Evolutionary conservation across 2,113 vertebrate genomes (phyloP), one percentile per base, ranked within the genome.

Genomic region (Lynx canadensis): DNA sequence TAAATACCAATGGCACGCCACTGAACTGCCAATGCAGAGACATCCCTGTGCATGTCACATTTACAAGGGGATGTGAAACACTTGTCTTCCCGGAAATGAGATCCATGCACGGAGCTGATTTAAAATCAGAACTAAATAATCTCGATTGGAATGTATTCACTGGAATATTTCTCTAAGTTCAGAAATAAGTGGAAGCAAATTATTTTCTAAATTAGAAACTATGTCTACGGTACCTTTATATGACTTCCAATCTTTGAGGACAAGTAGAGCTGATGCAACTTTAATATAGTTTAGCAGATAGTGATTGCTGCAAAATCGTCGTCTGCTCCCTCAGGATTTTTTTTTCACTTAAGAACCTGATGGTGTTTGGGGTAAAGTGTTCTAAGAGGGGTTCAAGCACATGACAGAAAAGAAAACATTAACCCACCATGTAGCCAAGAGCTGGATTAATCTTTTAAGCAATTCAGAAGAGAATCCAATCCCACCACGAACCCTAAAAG

Each of bases 161-260:
- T 97, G 96, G 97, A 95, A 92, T 94, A 27, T 92, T 98, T 98
- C 97, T 96, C 96, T 65, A 95, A 92, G 60, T 87, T 97, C 96
- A 81, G 93, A 94, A 98, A 97, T 93, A 96, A 97, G 66, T 92
- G 87, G 94, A 95, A 98, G 92, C 96, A 97, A 97, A 96, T 98
- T 96, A 97, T 97, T 98, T 98, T 98, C 92, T 97, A 98, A 98
- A 98, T 98, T 97, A 98, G 95, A 97, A 96, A 18, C 96, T 93
- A 48, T 95, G 73, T 96, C 94, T 94, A 93, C 19, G 15, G 15
- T 9, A 60, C 97, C 95, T 98, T 97, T 97, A 83, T 98, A 96
- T 97, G 68, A 68, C 93, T 69, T 98, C 89, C 97, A 97, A 98
- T 98, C 97, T 98, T 97, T 97, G 92, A 98, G 97, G 97, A 98